phyloP scores from a whole-genome alignment of 2,113 vertebrate genomes.

The Macrotus californicus region DNA sequence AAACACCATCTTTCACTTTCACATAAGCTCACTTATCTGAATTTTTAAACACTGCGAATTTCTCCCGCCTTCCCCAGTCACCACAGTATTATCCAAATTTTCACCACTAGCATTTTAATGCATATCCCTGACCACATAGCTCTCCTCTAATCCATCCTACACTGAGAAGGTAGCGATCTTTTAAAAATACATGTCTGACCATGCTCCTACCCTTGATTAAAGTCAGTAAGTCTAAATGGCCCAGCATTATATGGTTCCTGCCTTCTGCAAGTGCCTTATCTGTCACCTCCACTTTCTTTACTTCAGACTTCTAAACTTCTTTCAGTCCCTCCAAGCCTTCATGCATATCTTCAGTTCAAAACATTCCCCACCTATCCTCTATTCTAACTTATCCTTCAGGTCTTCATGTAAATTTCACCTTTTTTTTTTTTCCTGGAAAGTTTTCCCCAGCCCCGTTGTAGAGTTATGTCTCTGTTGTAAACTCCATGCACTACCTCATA shows the following conservation, averaged over 20 bases:
- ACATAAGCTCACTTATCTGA: background rate
- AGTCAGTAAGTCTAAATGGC: background rate
- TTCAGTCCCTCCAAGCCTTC: background rate
- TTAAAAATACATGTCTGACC: slow-evolving; percentile 25
- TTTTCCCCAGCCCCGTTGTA: background rate
- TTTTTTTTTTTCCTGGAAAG: background rate
- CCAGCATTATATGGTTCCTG: background rate
- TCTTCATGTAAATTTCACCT: background rate
- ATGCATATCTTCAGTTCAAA: background rate
- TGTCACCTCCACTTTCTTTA: background rate
- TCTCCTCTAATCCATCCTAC: background rate
- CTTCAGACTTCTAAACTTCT: slow-evolving; percentile 1
- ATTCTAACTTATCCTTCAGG: background rate
- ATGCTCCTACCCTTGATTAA: background rate
- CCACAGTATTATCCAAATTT: background rate
- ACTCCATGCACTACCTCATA: background rate
- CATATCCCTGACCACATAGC: background rate
- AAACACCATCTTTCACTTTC: slow-evolving; percentile 31
- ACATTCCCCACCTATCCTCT: background rate
- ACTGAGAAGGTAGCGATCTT: background rate
- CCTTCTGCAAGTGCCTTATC: background rate
- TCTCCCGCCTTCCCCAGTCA: background rate
- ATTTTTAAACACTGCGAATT: background rate
- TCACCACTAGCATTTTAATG: background rate
- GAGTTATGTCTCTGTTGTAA: background rate